These are phyloP conservation scores for Chrysolophus pictus DNA, from an alignment of 2,797 vertebrate species.

Conservation along the genomic window DNA sequence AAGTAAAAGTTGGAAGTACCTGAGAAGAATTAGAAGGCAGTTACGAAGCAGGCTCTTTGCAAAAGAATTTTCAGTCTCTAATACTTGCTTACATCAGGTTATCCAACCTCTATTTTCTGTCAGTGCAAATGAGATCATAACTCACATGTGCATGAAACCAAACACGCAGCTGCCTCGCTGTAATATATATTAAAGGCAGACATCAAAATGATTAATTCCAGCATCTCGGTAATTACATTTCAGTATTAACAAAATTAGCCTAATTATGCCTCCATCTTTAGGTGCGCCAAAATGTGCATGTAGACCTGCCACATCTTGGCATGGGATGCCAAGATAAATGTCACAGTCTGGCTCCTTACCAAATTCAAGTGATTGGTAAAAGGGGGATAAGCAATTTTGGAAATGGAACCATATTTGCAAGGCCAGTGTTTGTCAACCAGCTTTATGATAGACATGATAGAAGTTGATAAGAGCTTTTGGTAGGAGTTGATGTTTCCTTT, in stretches of 20 bases:
- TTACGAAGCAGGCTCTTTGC: background rate
- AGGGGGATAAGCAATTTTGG: background rate
- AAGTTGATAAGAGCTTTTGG: background rate
- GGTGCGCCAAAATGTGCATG: background rate
- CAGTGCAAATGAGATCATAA: slow-evolving; percentile 47
- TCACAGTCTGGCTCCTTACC: background rate
- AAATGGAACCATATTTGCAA: background rate
- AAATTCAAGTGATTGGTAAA: background rate
- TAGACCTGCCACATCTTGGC: background rate
- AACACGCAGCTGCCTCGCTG: slow-evolving; percentile 46
- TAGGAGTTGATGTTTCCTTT: slow-evolving; percentile 25
- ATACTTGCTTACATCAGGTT: slow-evolving; percentile 17
- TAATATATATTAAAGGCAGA: slow-evolving; percentile 59
- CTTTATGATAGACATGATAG: background rate
- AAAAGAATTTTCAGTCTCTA: slow-evolving; percentile 31
- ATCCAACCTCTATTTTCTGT: slow-evolving; percentile 31
- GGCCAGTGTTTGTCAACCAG: background rate
- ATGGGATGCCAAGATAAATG: background rate
- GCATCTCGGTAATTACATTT: slow-evolving; percentile 33
- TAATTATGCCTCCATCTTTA: slow-evolving; percentile 11
- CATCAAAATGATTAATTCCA: slow-evolving; percentile 44
- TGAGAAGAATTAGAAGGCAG: slow-evolving; percentile 18
- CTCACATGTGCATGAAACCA: slow-evolving; percentile 40
- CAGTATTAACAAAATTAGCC: slow-evolving; percentile 60
- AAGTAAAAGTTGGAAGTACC: slow-evolving; percentile 30